Evolutionary conservation across 2,113 vertebrate species (phyloP).

Genomic region (Tragelaphus strepsiceros): DNA sequence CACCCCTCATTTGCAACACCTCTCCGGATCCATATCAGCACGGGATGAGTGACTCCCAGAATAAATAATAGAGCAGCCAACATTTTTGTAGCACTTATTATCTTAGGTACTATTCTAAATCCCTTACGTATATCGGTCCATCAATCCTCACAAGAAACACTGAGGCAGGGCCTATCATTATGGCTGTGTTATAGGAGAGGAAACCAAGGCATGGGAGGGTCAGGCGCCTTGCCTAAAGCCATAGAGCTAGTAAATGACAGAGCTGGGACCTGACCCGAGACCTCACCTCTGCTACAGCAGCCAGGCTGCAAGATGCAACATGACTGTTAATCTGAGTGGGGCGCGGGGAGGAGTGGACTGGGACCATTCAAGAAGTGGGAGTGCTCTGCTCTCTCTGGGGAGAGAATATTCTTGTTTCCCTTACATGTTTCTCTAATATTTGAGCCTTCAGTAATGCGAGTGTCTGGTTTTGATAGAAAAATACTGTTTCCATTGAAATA

Average conservation of each 20-base stretch:
- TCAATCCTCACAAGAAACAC: not conserved
- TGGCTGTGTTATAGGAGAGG: rapidly evolving
- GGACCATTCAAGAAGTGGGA: not conserved
- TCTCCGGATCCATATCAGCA: rapidly evolving
- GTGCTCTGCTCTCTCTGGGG: not conserved
- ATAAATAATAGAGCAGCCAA: not conserved
- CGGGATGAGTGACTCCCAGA: not conserved
- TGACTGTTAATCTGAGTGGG: rapidly evolving
- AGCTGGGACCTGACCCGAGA: not conserved
- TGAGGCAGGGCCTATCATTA: too few relatives aligned
- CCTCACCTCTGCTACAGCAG: rapidly evolving
- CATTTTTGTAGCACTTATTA: not conserved
- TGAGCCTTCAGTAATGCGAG: not conserved
- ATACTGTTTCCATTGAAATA: not conserved
- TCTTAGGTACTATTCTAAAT: not conserved
- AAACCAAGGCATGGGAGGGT: not conserved
- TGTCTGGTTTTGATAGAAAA: not conserved
- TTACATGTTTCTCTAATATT: not conserved
- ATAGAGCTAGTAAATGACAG: rapidly evolving
- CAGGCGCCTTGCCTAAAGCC: not conserved
- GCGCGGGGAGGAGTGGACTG: not conserved
- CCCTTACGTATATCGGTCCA: rapidly evolving
- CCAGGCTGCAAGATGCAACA: not conserved
- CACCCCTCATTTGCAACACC: rapidly evolving
- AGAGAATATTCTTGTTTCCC: not conserved